Percentiles rank a stretch among this genome's conserved stretches.
Evolutionary conservation across 2,888 invertebrate species (phyloP).

Genomic region (Ectropis crepuscularia): DNA sequence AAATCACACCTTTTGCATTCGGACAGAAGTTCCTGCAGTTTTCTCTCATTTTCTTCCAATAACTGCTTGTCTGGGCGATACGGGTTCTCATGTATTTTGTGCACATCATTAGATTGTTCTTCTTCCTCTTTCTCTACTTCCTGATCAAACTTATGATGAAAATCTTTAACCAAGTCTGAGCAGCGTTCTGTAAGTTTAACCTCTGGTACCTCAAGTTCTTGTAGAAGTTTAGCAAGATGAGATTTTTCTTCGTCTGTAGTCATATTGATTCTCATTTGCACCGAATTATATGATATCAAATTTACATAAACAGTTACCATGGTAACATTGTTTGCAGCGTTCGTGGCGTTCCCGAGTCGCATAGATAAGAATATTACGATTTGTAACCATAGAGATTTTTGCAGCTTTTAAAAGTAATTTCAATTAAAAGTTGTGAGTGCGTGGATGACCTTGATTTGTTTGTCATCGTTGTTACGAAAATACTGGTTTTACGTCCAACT

Average conservation of each 20-base stretch:
- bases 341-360: too few species aligned
- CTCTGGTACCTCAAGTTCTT: conserved; percentile 69
- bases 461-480: too few species aligned
- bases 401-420: too few species aligned
- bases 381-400: too few species aligned
- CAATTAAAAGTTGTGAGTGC: too few species aligned
- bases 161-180: conserved; percentile 61
- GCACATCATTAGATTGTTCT: conserved; percentile 28
- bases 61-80: conserved; percentile 61
- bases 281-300: not conserved
- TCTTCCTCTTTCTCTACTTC: conserved; percentile 60
- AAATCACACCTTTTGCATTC: conserved; percentile 59
- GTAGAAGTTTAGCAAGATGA: conserved; percentile 68
- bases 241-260: conserved; percentile 74
- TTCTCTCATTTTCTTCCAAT: conserved; percentile 68
- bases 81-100: conserved; percentile 61
- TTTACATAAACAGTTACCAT: not conserved
- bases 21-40: conserved; percentile 57
- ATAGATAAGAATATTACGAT: too few species aligned
- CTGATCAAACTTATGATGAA: conserved; percentile 59
- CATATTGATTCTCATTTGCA: conserved; percentile 50
- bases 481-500: too few species aligned
- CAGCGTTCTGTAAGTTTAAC: conserved; percentile 68
- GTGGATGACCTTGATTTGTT: too few species aligned
- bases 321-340: not conserved